Percentiles rank a stretch among this genome's conserved stretches.
Conservation (phyloP, 2,113 vertebrate species). For the Balaeniceps rex region DNA sequence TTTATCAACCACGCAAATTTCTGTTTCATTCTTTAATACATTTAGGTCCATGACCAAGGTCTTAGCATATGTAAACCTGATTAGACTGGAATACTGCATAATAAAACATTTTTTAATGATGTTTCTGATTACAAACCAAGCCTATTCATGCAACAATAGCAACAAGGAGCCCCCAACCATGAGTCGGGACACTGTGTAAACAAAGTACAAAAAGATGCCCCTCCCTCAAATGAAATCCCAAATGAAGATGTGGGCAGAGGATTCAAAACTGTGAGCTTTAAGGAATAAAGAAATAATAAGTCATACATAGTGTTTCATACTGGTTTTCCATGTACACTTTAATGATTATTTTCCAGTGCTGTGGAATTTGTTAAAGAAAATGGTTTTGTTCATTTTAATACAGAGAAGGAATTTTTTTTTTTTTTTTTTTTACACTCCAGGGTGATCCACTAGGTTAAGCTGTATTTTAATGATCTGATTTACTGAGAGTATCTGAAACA, state of each 20-base stretch:
- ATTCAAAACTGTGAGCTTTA: not conserved
- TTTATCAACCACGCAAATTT: not conserved
- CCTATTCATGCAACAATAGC: not conserved
- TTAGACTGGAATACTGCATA: not conserved
- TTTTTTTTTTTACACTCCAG: not conserved
- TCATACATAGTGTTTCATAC: not conserved
- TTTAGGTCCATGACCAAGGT: not conserved
- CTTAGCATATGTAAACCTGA: not conserved
- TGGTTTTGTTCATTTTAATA: not conserved
- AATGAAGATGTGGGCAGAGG: not conserved
- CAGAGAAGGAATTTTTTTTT: not conserved
- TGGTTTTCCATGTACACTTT: not conserved
- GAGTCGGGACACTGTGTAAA: not conserved
- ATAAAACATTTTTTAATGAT: not conserved
- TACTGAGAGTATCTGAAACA: not conserved
- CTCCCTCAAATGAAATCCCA: not conserved
- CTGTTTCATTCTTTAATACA: not conserved
- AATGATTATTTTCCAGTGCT: not conserved
- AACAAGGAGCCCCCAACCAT: not conserved
- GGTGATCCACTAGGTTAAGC: not conserved
- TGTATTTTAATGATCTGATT: slow-evolving; percentile 17
- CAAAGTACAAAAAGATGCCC: not conserved
- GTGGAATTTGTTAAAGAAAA: not conserved
- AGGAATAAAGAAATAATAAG: not conserved
- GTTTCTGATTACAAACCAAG: not conserved